These are phyloP conservation scores for Hiodon tergisus DNA, from an alignment of 2,113 vertebrate species.

Conservation along the genomic window DNA sequence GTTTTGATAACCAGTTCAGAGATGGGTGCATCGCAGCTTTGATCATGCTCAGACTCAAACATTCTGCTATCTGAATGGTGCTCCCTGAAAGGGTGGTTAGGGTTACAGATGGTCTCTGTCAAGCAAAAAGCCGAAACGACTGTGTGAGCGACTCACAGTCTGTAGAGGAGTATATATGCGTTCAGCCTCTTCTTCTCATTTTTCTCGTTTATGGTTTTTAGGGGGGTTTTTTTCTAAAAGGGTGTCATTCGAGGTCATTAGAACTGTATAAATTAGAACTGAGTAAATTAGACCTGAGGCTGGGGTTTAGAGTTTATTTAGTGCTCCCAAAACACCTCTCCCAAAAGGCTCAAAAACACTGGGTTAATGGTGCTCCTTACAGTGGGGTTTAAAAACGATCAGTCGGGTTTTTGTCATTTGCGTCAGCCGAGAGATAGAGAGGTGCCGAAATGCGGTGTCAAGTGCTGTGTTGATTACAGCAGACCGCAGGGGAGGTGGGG, in stretches of 20 bases:
- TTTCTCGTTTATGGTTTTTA: constrained; percentile 21
- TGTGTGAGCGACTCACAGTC: constrained; percentile 51
- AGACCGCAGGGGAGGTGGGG: constrained; percentile 19
- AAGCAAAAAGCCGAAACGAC: constrained; percentile 51
- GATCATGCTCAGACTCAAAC: constrained; percentile 19
- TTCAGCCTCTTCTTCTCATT: constrained; percentile 57
- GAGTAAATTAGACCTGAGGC: no score
- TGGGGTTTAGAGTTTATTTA: no score
- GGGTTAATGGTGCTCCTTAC: no score
- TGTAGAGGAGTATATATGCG: constrained; percentile 51
- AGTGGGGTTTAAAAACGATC: no score
- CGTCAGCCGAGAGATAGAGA: constrained; percentile 10
- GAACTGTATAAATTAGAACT: no score
- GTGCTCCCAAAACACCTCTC: no score
- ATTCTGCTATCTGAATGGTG: constrained; percentile 25
- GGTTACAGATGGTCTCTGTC: constrained; percentile 61
- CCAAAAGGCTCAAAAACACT: no score
- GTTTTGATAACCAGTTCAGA: constrained; percentile 10
- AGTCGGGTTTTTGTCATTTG: no score
- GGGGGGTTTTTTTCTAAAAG: no score
- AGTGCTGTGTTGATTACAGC: constrained; percentile 35
- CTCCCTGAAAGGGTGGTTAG: constrained; percentile 26
- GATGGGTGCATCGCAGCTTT: background rate
- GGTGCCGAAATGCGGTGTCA: constrained; percentile 27
- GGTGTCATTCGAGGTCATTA: no score